phyloP scores from a whole-genome alignment of 1,140 invertebrate genomes.

The Brachionus calyciflorus region DNA sequence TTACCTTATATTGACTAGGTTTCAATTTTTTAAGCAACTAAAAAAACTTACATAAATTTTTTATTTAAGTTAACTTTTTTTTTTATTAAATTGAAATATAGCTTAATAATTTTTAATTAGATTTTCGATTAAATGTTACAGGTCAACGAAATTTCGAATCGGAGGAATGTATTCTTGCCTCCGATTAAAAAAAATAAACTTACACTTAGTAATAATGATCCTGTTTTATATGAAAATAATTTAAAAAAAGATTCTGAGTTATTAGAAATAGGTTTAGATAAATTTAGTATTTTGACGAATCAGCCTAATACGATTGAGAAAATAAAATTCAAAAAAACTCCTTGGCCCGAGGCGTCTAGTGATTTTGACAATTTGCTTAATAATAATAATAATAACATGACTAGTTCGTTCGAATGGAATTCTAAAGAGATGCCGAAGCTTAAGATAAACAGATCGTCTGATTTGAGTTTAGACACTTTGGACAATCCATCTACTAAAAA shows the following conservation, averaged over 20 bases:
- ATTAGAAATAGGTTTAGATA: slow-evolving; percentile 10
- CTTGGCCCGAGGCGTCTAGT: background rate
- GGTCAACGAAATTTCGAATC: background rate
- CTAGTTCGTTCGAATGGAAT: slow-evolving; percentile 11
- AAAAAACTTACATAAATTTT: background rate
- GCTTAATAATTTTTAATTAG: no score
- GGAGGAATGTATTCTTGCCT: background rate
- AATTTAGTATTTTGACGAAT: slow-evolving; percentile 1
- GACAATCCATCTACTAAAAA: background rate
- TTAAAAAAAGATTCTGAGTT: background rate
- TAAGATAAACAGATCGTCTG: background rate
- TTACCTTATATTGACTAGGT: no score
- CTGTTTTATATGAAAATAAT: background rate
- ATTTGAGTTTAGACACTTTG: background rate
- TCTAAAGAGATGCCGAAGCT: slow-evolving; percentile 18
- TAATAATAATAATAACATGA: background rate
- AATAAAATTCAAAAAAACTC: background rate
- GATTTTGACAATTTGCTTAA: background rate
- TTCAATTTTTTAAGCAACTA: background rate
- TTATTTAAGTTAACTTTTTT: background rate
- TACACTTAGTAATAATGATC: background rate
- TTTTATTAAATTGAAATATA: background rate
- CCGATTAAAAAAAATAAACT: slow-evolving; percentile 10
- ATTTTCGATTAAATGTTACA: background rate
- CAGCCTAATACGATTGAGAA: slow-evolving; percentile 16